phyloP scores from a whole-genome alignment of 2,113 vertebrate species.

The Dasypus novemcinctus region DNA sequence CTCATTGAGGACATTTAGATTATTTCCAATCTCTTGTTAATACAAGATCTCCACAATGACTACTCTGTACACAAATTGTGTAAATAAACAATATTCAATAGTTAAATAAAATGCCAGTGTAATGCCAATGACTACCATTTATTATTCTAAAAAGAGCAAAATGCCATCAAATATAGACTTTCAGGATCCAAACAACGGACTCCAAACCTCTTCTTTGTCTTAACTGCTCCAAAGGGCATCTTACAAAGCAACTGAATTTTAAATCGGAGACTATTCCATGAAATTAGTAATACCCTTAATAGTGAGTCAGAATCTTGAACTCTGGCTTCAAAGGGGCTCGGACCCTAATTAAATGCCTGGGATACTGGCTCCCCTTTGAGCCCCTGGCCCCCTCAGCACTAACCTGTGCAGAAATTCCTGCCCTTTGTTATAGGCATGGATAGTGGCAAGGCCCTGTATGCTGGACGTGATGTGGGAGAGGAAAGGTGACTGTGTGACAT shows the following conservation, averaged over 20 bases:
- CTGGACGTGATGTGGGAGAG: constrained; percentile 94
- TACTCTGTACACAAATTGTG: not conserved
- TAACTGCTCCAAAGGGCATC: constrained; percentile 19
- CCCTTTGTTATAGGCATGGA: constrained; percentile 92
- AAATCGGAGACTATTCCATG: not conserved
- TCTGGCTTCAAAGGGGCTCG: not conserved
- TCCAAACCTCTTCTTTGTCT: not conserved
- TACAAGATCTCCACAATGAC: not conserved
- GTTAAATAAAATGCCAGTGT: not conserved
- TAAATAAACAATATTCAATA: not conserved
- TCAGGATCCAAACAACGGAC: not conserved
- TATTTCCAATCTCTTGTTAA: not conserved
- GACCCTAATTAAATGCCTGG: not conserved
- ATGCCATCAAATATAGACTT: not conserved
- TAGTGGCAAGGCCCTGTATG: constrained; percentile 93
- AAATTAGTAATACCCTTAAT: not conserved
- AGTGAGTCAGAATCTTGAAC: not conserved
- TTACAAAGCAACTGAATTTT: not conserved
- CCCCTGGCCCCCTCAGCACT: constrained; percentile 17
- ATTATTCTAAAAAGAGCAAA: not conserved
- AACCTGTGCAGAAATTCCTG: constrained; percentile 92
- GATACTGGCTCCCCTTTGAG: not conserved
- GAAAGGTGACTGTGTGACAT: constrained; percentile 93
- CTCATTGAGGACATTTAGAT: not conserved
- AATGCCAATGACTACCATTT: not conserved